Evolutionary conservation across 2,797 vertebrate genomes (phyloP), one percentile per base, ranked within the genome.

Genomic region (Lagorchestes hirsutus): DNA sequence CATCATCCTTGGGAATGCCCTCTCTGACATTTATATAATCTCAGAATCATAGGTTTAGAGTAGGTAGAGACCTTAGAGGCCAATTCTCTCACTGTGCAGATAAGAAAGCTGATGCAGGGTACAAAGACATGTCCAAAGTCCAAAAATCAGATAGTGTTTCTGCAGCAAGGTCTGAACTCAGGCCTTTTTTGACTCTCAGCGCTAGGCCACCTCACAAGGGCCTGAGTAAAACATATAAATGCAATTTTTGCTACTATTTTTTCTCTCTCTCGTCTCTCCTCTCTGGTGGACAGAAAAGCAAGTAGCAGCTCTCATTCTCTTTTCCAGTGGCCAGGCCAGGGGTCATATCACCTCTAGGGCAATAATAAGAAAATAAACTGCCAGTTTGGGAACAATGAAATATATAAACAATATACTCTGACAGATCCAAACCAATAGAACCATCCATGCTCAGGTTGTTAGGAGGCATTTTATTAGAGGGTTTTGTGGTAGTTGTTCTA

Each of bases 401-500:
- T 82, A 40, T n/a, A 40, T 5, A 74, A n/a, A 40, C 22, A 4
- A 22, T 74, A 9, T 9, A 46, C 18, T 24, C 18, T 82, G n/a
- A 82, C 18, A 82, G n/a, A 24, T 10, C 1, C 74, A 87, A 87
- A 50, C 40, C 40, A 50, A 50, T 27, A 11, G 40, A 27, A 27
- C 27, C 40, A 27, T 27, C 74, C 74, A 27, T 3, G 31, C 22
- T 8, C 74, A 50, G 40, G 1, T 50, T 50, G 2, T 50, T 50
- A 87, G 40, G 74, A 27, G 22, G 74, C 40, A 50, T 87, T 87
- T 87, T 50, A 40, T 50, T 27, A 40, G 27, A 87, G 74, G 57
- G 54, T 91, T 52, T 90, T 55, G 18, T 67, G 22, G 55, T 90
- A 93, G 24, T 34, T 59, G 5, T 95, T 95, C 93, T 93, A 6